phyloP scores from a whole-genome alignment of 2,113 vertebrate species.

The Misgurnus anguillicaudatus region DNA sequence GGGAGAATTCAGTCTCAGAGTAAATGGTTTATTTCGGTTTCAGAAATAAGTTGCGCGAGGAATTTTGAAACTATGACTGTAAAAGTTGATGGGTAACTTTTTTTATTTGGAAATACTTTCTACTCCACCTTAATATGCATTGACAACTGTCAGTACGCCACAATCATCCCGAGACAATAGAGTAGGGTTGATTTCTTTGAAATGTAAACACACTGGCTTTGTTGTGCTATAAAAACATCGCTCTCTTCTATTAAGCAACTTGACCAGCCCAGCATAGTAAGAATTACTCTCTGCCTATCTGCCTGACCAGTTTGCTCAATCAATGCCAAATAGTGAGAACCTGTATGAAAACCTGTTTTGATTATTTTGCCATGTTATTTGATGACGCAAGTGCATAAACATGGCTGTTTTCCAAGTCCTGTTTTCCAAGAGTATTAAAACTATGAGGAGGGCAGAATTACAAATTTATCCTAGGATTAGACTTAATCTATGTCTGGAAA shows the following conservation, averaged over 20 bases:
- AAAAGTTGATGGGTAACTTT: too few species aligned
- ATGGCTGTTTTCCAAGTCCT: too few species aligned
- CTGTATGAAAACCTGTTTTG: too few species aligned
- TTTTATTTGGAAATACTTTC: too few species aligned
- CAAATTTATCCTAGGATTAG: not conserved
- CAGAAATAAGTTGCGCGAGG: too few species aligned
- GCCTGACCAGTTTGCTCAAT: too few species aligned
- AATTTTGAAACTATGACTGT: too few species aligned
- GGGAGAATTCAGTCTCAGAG: not conserved
- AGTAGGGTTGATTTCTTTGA: not conserved
- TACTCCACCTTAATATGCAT: not conserved
- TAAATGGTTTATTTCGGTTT: not conserved
- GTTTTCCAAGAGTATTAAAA: not conserved
- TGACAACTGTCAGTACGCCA: not conserved
- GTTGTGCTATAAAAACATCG: not conserved
- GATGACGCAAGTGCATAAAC: not conserved
- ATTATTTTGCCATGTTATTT: not conserved
- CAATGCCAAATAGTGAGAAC: too few species aligned
- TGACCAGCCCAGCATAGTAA: not conserved
- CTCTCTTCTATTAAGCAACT: not conserved
- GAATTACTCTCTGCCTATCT: not conserved
- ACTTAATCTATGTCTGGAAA: slow-evolving; percentile 9
- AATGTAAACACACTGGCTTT: not conserved
- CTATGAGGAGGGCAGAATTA: not conserved
- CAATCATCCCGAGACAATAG: too few species aligned